These are phyloP conservation scores for Sparidentex hasta DNA, from an alignment of 2,797 vertebrate genomes.

Conservation along the genomic window DNA sequence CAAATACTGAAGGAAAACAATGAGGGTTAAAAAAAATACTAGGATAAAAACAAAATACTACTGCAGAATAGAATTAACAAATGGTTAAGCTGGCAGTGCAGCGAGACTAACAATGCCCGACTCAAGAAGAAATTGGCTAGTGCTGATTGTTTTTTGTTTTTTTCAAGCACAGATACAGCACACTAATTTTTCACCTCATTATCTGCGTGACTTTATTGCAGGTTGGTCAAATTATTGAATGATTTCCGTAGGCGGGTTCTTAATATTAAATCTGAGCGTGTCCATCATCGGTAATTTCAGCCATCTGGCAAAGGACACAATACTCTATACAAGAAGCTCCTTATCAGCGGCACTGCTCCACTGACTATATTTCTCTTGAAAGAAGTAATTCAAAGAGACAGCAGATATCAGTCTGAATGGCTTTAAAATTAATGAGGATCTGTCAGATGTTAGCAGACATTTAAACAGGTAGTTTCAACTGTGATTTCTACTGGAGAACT, in stretches of 20 bases:
- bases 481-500: slow-evolving; percentile 18
- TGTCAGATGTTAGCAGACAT: slow-evolving; percentile 51
- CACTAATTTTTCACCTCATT: background rate
- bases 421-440: slow-evolving; percentile 58
- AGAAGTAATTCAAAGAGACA: slow-evolving; percentile 59
- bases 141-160: too few relatives aligned
- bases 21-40: too few relatives aligned
- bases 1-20: too few relatives aligned
- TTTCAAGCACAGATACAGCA: background rate
- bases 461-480: slow-evolving; percentile 56
- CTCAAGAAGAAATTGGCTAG: too few relatives aligned
- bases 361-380: slow-evolving; percentile 5
- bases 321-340: background rate
- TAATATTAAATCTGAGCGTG: too few relatives aligned
- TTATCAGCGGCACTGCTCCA: slow-evolving; percentile 10
- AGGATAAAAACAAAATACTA: too few relatives aligned
- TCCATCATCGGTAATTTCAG: slow-evolving; percentile 2
- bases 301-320: background rate
- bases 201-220: background rate
- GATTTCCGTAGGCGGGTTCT: background rate
- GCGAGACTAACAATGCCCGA: too few relatives aligned
- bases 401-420: slow-evolving; percentile 46
- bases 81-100: too few relatives aligned
- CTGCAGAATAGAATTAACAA: too few relatives aligned
- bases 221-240: background rate